These are phyloP conservation scores for Carassius gibelio DNA, from an alignment of 2,113 vertebrate species.

Conservation along the genomic window DNA sequence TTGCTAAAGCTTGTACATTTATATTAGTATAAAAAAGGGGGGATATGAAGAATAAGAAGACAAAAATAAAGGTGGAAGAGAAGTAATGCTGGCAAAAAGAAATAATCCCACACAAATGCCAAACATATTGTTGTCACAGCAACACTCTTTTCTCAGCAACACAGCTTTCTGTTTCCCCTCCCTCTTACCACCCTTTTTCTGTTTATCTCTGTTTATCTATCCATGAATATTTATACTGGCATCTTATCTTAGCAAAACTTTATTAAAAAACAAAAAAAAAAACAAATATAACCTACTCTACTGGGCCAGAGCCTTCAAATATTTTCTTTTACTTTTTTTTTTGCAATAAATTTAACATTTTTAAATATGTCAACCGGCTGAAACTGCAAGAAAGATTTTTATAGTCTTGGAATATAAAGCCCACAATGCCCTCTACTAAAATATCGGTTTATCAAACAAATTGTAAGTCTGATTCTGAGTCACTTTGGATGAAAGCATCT, in stretches of 20 bases:
- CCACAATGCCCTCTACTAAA: not conserved
- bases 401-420: not conserved
- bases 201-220: not conserved
- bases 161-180: constrained; percentile 43
- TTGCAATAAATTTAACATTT: not conserved
- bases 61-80: constrained; percentile 23
- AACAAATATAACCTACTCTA: not conserved
- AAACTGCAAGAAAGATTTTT: not conserved
- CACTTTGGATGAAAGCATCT: too few relatives aligned
- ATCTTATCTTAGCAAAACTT: not conserved
- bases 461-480: not conserved
- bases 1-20: not conserved
- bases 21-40: not conserved
- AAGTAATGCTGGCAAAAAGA: constrained; percentile 22
- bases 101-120: constrained; percentile 51
- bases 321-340: not conserved
- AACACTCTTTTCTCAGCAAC: constrained; percentile 48
- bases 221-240: not conserved
- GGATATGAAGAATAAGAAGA: constrained; percentile 4
- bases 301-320: not conserved
- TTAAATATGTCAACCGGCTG: not conserved
- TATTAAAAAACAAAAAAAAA: not conserved
- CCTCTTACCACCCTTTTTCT: constrained; percentile 6
- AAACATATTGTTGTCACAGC: constrained; percentile 56
- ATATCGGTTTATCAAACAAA: not conserved